phyloP scores from a whole-genome alignment of 1,140 invertebrate species.

The Drepana arcuata region DNA sequence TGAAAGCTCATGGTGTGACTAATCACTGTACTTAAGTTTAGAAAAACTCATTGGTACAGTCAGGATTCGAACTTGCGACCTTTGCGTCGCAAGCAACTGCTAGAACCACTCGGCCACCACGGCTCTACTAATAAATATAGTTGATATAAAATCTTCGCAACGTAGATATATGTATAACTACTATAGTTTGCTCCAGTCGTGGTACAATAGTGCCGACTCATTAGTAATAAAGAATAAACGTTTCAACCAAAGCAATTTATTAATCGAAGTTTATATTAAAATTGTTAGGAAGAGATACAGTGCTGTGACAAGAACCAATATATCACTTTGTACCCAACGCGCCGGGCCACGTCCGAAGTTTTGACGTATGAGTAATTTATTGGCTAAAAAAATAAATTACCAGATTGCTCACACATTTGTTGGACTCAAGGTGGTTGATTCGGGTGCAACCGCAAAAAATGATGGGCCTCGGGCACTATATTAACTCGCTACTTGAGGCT shows the following conservation, averaged over 20 bases:
- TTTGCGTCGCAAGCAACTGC: too few relatives aligned
- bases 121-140: too few relatives aligned
- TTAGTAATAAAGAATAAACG: conserved; percentile 44
- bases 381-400: conserved; percentile 69
- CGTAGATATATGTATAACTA: too few relatives aligned
- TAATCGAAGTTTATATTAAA: conserved; percentile 53
- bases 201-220: conserved; percentile 24
- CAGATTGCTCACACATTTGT: conserved; percentile 64
- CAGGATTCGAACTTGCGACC: too few relatives aligned
- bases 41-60: too few relatives aligned
- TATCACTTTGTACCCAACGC: conserved; percentile 41
- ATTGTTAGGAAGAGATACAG: conserved; percentile 43
- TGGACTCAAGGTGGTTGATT: conserved; percentile 60
- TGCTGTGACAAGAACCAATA: conserved; percentile 65
- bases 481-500: conserved; percentile 45
- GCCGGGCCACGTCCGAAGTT: conserved; percentile 46
- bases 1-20: too few relatives aligned
- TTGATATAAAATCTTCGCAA: too few relatives aligned
- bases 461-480: conserved; percentile 35
- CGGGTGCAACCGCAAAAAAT: conserved; percentile 62
- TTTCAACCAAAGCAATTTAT: conserved; percentile 39
- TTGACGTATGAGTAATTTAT: conserved; percentile 70
- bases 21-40: too few relatives aligned
- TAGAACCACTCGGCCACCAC: too few relatives aligned
- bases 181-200: too few relatives aligned